Conservation (phyloP, 2,888 invertebrate genomes). For the Melieria omissa region DNA sequence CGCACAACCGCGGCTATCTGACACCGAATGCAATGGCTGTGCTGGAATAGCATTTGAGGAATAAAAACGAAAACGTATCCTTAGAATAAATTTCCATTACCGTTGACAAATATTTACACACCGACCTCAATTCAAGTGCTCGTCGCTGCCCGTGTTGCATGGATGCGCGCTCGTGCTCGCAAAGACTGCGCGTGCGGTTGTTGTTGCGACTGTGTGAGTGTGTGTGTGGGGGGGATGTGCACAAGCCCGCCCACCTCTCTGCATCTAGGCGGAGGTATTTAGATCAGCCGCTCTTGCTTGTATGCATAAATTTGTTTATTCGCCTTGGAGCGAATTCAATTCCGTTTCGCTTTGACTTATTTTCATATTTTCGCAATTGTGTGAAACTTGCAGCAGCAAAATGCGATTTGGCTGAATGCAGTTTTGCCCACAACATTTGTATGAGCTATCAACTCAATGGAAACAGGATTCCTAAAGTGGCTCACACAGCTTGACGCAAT, state of each 20-base stretch:
- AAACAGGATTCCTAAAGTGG: too few relatives aligned
- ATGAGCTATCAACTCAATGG: too few relatives aligned
- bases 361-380: not conserved
- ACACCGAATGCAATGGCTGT: too few relatives aligned
- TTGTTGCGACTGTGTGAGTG: not conserved
- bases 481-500: too few relatives aligned
- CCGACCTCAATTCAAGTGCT: constrained; percentile 61
- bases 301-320: constrained; percentile 14
- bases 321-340: constrained; percentile 10
- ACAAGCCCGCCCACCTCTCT: too few relatives aligned
- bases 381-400: not conserved
- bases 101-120: constrained; percentile 63
- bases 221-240: constrained; percentile 13
- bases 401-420: constrained; percentile 1
- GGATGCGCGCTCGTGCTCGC: not conserved
- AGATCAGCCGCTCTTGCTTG: too few relatives aligned
- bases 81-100: constrained; percentile 61
- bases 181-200: not conserved
- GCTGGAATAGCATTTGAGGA: too few relatives aligned
- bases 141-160: constrained; percentile 33
- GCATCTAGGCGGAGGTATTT: too few relatives aligned
- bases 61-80: constrained; percentile 23
- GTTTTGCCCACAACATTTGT: not conserved
- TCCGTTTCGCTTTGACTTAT: not conserved
- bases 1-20: too few relatives aligned